Base-by-base conservation (phyloP, 2,888 invertebrate species). In the Alcis repandata region DNA sequence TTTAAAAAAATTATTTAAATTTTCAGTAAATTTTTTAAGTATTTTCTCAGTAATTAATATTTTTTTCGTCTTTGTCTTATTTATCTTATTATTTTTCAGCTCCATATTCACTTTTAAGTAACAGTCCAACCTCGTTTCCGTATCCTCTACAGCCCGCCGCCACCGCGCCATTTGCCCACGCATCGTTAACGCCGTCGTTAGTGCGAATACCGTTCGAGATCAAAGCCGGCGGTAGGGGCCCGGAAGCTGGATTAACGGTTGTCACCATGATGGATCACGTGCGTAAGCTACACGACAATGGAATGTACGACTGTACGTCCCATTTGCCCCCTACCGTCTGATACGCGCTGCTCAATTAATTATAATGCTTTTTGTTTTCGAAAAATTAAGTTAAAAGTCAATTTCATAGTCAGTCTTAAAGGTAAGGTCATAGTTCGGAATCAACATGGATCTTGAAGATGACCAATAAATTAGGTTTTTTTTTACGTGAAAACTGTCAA, bases 161-260 rank as follows among this genome's bases (percentile, higher is more conserved):
- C 15, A 11, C 8, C 51, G 20, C 36, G 32, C 17, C 19, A 56
- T 56, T 19, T 43, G 43, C 33, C 33, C 53, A 53, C 49, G 61
- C 48, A n/a, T 15, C 41, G 27, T 41, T 56, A 33, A 17, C 49
- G 19, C 11, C 17, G 63, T 62, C 43, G 63, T 52, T 58, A 60
- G 66, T 62, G 51, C 53, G 22, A 63, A 45, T 32, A 56, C 41
- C 40, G 60, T 67, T 71, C 74, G 72, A 76, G 69, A 74, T 67
- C 67, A 74, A 65, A 71, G 62, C 52, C 40, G 11, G 10, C 79
- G 74, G 89, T 89, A 88, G 71, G 72, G 76, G 66, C 79, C 89
- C 91, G 92, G 92, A 92, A 90, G 90, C 92, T 89, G 90, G 90
- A 92, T 92, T 92, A 92, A 92, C 91, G 92, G 89, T 92, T 92